Evolutionary conservation across 1,140 invertebrate genomes (phyloP).

Genomic region (Neodiprion fabricii): DNA sequence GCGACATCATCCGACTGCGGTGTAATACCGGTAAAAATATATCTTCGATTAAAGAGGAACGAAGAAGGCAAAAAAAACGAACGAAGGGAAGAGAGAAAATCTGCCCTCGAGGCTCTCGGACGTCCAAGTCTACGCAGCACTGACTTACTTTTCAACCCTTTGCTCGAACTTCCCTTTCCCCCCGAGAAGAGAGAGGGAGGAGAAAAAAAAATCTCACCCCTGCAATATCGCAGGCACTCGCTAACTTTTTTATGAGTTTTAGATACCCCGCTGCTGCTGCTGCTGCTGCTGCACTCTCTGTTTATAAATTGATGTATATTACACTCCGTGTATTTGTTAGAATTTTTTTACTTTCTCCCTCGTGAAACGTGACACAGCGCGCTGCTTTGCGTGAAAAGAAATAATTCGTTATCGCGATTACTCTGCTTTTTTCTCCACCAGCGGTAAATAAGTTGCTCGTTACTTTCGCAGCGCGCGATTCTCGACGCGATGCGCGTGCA

Average conservation of each 20-base stretch:
- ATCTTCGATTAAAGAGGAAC: not conserved
- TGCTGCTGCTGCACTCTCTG: not conserved
- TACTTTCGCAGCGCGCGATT: no score
- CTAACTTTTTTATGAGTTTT: slow-evolving; percentile 8
- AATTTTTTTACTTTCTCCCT: not conserved
- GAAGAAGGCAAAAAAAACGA: not conserved
- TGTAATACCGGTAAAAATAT: not conserved
- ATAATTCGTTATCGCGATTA: no score
- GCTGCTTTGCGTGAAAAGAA: no score
- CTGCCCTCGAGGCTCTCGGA: slow-evolving; percentile 14
- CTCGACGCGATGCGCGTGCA: no score
- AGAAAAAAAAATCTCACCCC: slow-evolving; percentile 10
- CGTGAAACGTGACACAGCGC: no score
- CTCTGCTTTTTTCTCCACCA: no score
- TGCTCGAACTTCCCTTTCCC: slow-evolving; percentile 22
- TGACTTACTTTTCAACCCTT: slow-evolving; percentile 59
- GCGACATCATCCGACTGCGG: not conserved
- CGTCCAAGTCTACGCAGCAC: slow-evolving; percentile 42
- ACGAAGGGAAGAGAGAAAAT: not conserved
- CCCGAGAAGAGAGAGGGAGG: not conserved
- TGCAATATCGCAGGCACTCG: not conserved
- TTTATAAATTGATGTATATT: not conserved
- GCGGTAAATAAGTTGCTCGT: no score
- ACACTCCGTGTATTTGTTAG: not conserved
- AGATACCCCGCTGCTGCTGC: not conserved